Evolutionary conservation across 2,888 invertebrate species (phyloP), one percentile per base, ranked within the genome.

Genomic region (Chouioia cunea): DNA sequence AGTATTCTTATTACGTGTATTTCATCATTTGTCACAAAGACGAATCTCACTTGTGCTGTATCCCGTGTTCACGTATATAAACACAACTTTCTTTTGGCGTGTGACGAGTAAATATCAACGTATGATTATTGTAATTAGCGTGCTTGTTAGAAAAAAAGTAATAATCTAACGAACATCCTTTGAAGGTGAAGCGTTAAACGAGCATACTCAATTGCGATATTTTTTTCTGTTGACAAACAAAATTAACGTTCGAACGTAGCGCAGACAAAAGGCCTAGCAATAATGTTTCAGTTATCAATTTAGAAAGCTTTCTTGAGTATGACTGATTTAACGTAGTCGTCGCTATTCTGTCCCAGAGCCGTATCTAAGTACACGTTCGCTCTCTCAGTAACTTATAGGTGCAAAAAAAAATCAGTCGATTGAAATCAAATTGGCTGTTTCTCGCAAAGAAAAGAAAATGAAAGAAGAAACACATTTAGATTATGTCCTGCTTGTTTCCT

Each of bases 351-450:
- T 59, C 63, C 62, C 52, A 66, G 66, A 71, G 63, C 53, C 53
- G 63, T 63, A 66, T 65, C 46, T 20, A 53, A 59, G 23, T 71
- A 20, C 56, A 63, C 50, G 56, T 71, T 65, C 18, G 66, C 57
- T 71, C 62, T 53, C n/a, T 36, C 36, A 36, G 62, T 66, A 63
- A 66, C 58, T 68, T 68, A 6, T 36, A 60, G 64, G 53, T 67
- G 71, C 58, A 71, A 71, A 71, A 36, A 63, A 6, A 12, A 47
- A 44, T 16, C 48, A 59, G 64, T 71, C 71, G 67, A 67, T n/a
- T 27, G 27, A 27, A 6, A 27, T 4, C 6, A 3, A 6, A 27
- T 6, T 27, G 60, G 48, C 50, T 71, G 60, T 60, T 72, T 68
- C 59, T 36, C 36, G 36, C 36, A 36, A 36, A 36, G 36, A 63